Conservation (phyloP, 2,113 vertebrate genomes). For the Xyliphius kryptos region DNA sequence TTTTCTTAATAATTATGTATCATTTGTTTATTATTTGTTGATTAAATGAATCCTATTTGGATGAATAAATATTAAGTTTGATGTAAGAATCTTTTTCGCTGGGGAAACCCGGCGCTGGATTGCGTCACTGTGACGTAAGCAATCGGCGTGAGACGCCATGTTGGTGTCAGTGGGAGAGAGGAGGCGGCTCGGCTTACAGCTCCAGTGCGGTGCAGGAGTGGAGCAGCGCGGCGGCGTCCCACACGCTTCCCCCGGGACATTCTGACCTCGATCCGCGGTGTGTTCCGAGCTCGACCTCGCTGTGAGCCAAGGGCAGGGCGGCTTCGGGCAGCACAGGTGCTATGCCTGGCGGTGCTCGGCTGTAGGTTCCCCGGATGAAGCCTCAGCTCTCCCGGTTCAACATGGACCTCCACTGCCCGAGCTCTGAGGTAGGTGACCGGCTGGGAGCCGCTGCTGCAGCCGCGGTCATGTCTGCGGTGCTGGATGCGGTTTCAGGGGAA, state of each 20-base stretch:
- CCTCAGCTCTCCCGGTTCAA: slow-evolving; percentile 75
- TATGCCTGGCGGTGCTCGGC: slow-evolving; percentile 61
- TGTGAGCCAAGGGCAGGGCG: slow-evolving; percentile 41
- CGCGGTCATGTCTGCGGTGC: background rate
- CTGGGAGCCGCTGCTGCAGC: too few species aligned
- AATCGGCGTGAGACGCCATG: slow-evolving; percentile 71
- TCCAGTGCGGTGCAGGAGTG: too few species aligned
- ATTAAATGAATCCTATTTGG: background rate
- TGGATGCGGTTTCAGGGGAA: background rate
- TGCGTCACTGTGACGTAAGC: slow-evolving; percentile 71
- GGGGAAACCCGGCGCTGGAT: slow-evolving; percentile 71
- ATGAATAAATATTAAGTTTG: background rate
- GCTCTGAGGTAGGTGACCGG: slow-evolving; percentile 62
- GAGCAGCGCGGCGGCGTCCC: too few species aligned
- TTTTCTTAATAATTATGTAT: too few species aligned
- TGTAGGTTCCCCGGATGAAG: slow-evolving; percentile 68
- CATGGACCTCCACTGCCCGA: slow-evolving; percentile 80
- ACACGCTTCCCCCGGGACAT: too few species aligned
- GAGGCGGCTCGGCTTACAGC: slow-evolving; percentile 7
- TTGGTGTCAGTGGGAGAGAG: slow-evolving; percentile 66
- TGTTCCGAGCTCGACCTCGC: slow-evolving; percentile 16
- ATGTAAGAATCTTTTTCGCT: background rate
- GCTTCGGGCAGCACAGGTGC: slow-evolving; percentile 46
- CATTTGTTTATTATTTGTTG: too few species aligned
- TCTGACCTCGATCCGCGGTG: too few species aligned